A percentile compares a stretch with the other conserved stretches of the same genome.
Conservation (phyloP, 2,797 vertebrate species). For the Paramormyrops hopkinsi region DNA sequence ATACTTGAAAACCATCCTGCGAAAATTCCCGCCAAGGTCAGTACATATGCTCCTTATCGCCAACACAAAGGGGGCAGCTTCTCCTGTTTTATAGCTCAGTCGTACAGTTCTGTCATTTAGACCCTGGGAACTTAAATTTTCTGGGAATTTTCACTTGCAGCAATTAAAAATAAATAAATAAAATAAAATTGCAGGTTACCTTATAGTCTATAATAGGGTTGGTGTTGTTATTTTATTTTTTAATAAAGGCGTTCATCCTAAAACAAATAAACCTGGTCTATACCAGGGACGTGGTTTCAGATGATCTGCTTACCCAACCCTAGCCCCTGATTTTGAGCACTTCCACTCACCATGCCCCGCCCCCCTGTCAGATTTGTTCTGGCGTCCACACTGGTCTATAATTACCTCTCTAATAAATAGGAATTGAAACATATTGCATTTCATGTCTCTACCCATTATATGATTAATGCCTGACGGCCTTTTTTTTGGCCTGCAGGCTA, state of each 20-base stretch:
- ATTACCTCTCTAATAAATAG: background rate
- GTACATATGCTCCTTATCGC: constrained; percentile 10
- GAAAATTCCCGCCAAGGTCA: constrained; percentile 97
- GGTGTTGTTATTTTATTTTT: background rate
- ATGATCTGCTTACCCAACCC: background rate
- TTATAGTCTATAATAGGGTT: background rate
- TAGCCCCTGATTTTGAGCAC: background rate
- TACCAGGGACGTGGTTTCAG: background rate
- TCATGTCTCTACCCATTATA: background rate
- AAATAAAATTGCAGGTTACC: background rate
- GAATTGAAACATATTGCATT: background rate
- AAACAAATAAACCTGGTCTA: background rate
- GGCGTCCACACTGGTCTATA: background rate
- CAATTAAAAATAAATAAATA: background rate
- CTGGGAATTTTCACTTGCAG: background rate
- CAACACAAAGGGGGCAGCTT: background rate
- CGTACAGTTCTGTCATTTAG: background rate
- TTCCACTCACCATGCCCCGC: background rate
- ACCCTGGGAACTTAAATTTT: background rate
- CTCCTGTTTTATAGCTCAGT: background rate
- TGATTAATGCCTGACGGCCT: background rate
- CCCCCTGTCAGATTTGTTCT: background rate
- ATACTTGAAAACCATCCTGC: constrained; percentile 98
- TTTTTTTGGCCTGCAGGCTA: constrained; percentile 67
- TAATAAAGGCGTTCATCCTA: background rate